Evolutionary conservation across 2,888 invertebrate genomes (phyloP).

Genomic region (Fissipunctia ypsillon): DNA sequence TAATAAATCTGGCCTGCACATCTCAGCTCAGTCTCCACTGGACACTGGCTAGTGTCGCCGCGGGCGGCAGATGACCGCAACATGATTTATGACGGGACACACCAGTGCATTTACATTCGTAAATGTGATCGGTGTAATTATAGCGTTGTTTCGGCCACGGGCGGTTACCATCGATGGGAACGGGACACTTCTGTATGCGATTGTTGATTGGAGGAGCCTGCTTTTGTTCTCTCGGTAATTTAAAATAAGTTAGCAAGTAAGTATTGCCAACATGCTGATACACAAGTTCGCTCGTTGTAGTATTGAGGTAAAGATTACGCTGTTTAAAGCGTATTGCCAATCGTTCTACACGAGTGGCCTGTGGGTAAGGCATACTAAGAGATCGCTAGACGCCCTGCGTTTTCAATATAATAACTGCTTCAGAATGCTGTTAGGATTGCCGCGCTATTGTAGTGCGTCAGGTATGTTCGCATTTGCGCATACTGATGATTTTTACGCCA

Average conservation of each 20-base stretch:
- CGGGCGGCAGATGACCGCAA: slow-evolving; percentile 88
- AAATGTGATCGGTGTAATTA: slow-evolving; percentile 89
- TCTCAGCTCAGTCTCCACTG: slow-evolving; percentile 57
- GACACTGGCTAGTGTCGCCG: slow-evolving; percentile 57
- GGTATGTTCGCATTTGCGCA: too few relatives aligned
- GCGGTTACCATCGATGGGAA: slow-evolving; percentile 71
- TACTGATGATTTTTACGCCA: too few relatives aligned
- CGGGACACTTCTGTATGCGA: slow-evolving; percentile 80
- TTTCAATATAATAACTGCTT: too few relatives aligned
- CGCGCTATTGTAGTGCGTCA: too few relatives aligned
- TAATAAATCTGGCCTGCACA: slow-evolving; percentile 24
- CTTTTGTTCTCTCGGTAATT: slow-evolving; percentile 15
- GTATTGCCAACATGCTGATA: too few relatives aligned
- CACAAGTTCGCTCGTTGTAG: too few relatives aligned
- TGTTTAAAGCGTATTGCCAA: too few relatives aligned
- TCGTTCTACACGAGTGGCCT: too few relatives aligned
- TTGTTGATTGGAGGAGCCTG: slow-evolving; percentile 29
- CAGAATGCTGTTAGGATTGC: too few relatives aligned
- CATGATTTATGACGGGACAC: slow-evolving; percentile 86
- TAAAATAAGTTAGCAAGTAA: not conserved
- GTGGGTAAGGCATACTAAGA: too few relatives aligned
- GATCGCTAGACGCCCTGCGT: too few relatives aligned
- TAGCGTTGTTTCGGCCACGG: slow-evolving; percentile 83
- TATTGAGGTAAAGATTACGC: too few relatives aligned
- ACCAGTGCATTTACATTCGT: slow-evolving; percentile 85